These are phyloP conservation scores for Epizoanthus illoricatus DNA, from an alignment of 92 coral and sea anemone species.

Conservation along the genomic window DNA sequence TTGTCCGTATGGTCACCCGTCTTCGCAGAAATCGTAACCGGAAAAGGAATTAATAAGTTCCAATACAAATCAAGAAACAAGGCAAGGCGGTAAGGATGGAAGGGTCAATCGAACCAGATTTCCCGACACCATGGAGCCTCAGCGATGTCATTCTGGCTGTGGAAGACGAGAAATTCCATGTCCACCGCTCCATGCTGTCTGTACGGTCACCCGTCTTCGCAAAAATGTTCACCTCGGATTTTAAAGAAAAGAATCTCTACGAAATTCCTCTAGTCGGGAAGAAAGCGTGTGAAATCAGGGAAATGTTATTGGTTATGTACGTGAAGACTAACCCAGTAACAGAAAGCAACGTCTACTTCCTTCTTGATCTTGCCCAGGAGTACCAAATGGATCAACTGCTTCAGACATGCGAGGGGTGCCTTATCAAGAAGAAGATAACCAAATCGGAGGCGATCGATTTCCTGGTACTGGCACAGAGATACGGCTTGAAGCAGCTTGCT, in stretches of 20 bases:
- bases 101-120: neutral
- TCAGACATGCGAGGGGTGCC: neutral
- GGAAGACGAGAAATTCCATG: constrained; percentile 3
- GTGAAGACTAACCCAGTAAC: neutral
- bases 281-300: constrained; percentile 2
- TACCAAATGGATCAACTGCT: constrained; percentile 7
- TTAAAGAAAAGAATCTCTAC: neutral
- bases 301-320: constrained; percentile 3
- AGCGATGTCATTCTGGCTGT: neutral
- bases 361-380: constrained; percentile 1
- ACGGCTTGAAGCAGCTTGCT: constrained; percentile 7
- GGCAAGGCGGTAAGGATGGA: too few species aligned
- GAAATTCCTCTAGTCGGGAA: constrained; percentile 2
- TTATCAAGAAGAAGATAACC: neutral
- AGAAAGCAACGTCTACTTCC: neutral
- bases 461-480: neutral
- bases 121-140: neutral
- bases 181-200: neutral
- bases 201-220: constrained; percentile 3
- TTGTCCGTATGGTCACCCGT: neutral
- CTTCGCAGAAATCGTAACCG: too few species aligned
- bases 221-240: constrained; percentile 8
- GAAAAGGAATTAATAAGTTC: too few species aligned
- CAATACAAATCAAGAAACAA: too few species aligned
- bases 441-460: neutral